phyloP scores from a whole-genome alignment of 2,888 invertebrate genomes.

The Andrena marginata region DNA sequence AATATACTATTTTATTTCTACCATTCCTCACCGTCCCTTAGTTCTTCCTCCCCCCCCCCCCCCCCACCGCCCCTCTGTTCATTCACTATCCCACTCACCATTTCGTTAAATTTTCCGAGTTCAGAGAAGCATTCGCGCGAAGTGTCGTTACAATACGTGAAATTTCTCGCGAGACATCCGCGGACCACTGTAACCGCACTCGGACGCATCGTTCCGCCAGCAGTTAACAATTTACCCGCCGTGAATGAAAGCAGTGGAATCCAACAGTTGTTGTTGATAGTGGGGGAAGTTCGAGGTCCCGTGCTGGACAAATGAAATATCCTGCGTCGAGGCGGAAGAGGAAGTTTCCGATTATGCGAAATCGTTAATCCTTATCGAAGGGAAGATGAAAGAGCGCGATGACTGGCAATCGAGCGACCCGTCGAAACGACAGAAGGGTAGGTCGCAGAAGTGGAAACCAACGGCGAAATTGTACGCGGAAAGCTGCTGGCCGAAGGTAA shows the following conservation, averaged over 20 bases:
- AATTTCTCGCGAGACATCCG: not conserved
- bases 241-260: not conserved
- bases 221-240: not conserved
- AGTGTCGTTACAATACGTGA: not conserved
- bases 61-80: not conserved
- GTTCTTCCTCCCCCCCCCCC: not conserved
- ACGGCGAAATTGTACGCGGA: not conserved
- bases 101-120: not conserved
- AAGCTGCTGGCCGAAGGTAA: constrained; percentile 40
- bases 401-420: not conserved
- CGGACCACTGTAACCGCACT: too few species aligned
- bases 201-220: not conserved
- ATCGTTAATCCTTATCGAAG: too few species aligned
- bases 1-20: not conserved
- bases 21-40: not conserved
- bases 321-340: too few species aligned
- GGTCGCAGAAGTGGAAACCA: constrained; percentile 8
- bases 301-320: not conserved
- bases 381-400: constrained; percentile 33
- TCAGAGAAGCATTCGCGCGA: not conserved
- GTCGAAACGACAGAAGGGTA: constrained; percentile 24
- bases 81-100: not conserved
- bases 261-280: not conserved
- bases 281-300: not conserved
- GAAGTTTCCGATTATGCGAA: too few species aligned